Base-by-base conservation (phyloP, 2,797 vertebrate species). In the Danio tinwini region DNA sequence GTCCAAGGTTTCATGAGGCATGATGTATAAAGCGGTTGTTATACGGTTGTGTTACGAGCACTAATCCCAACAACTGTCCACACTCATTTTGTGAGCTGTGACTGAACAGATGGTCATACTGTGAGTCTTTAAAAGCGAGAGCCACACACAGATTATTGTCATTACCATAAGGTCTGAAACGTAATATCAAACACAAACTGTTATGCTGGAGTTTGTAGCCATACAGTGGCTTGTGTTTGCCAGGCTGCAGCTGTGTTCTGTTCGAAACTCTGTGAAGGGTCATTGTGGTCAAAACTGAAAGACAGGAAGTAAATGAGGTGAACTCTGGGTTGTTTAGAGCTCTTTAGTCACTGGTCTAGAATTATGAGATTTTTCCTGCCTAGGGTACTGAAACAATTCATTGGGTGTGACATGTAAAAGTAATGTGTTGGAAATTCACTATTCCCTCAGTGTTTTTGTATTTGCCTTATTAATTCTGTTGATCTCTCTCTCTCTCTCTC, bases 81-180 rank as follows among this genome's bases (percentile, higher is more conserved):
- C 49, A 44, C 74, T 63, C 58, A 39, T n/a, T 68, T 50, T 64
- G 12, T 42, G 12, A 53, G n/a, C 61, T 62, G 44, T 50, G 56
- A 39, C 40, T 4, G 21, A 40, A 58, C 75, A 69, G 75, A 77
- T 77, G 75, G 64, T 59, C 75, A 59, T 29, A 77, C 53, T 44
- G 64, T 69, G 63, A 68, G 75, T 68, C 63, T 61, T 65, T 76
- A 76, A 76, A 76, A 76, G 50, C 42, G 49, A 42, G 74, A 55
- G 17, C 17, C 42, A 61, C 37, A 53, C 29, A 29, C 49, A 45
- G 61, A 76, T 53, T 76, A 76, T 53, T 42, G 7, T 17, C n/a
- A 53, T 63, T 44, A 55, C 64, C 53, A 72, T 44, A 58, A 37
- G 40, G 55, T 40, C 47, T 64, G 37, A 29, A 76, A 29, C 19